Percentiles rank a stretch among this genome's conserved stretches.
Evolutionary conservation across 1,140 invertebrate species (phyloP).

Genomic region (Stegodyphus mimosarum): DNA sequence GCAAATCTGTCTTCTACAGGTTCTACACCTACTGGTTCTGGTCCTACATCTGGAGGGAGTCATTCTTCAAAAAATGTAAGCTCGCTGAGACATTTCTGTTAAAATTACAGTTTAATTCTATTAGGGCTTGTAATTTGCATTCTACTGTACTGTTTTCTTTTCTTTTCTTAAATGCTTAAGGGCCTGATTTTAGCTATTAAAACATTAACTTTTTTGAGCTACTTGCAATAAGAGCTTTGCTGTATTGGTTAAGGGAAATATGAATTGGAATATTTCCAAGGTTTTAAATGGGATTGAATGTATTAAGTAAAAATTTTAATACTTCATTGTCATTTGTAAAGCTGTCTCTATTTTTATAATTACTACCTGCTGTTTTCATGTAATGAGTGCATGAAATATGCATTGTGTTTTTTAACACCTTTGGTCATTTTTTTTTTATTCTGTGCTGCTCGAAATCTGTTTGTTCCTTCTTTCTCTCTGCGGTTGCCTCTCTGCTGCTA

Average conservation of each 20-base stretch:
- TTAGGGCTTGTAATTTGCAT: not conserved
- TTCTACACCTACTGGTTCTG: slow-evolving; percentile 61
- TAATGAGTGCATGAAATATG: not conserved
- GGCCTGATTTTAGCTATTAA: no score
- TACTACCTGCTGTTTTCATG: not conserved
- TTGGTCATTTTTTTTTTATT: not conserved
- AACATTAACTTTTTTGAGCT: no score
- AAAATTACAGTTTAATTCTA: not conserved
- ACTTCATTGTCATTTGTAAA: not conserved
- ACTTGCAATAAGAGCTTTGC: no score
- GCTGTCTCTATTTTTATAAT: not conserved
- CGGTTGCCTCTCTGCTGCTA: slow-evolving; percentile 42
- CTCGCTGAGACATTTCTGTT: not conserved
- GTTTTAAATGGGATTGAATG: not conserved
- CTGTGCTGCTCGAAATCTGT: slow-evolving; percentile 22
- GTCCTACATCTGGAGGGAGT: slow-evolving; percentile 66
- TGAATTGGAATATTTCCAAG: no score
- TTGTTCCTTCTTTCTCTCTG: not conserved
- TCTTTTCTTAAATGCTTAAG: no score
- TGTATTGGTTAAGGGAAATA: no score
- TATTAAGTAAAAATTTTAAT: not conserved
- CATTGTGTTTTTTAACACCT: not conserved
- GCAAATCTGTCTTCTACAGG: slow-evolving; percentile 40
- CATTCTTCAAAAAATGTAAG: slow-evolving; percentile 85
- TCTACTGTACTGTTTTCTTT: no score